Conservation (phyloP, 35 echinoderm and acorn worm species). For the Ptychodera flava region DNA sequence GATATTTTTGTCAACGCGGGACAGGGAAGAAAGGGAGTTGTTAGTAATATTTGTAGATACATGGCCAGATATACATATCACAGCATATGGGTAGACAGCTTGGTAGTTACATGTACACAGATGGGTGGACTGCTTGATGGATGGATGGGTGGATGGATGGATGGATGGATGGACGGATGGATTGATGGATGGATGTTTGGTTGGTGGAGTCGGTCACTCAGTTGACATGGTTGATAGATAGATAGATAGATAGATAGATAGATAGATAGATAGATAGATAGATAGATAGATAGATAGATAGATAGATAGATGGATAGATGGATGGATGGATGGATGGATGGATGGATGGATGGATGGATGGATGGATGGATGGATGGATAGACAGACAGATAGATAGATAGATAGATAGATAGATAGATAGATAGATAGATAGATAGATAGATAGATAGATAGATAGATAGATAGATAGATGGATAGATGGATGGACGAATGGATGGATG, state of each 20-base stretch:
- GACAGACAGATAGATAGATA: neutral
- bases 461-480: neutral
- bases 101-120: neutral
- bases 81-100: neutral
- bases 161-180: neutral
- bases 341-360: neutral
- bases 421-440: neutral
- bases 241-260: neutral
- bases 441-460: neutral
- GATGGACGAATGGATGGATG: neutral
- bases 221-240: neutral
- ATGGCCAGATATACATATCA: no score
- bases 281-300: neutral
- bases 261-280: neutral
- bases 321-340: neutral
- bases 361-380: neutral
- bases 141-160: neutral
- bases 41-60: no score
- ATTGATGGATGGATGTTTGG: neutral
- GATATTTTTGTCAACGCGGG: no score
- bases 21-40: no score
- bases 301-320: neutral
- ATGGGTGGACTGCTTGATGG: neutral
- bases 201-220: neutral
- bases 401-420: neutral